Base-by-base conservation (phyloP, 2,113 vertebrate species). In the Oreocharis arfaki region DNA sequence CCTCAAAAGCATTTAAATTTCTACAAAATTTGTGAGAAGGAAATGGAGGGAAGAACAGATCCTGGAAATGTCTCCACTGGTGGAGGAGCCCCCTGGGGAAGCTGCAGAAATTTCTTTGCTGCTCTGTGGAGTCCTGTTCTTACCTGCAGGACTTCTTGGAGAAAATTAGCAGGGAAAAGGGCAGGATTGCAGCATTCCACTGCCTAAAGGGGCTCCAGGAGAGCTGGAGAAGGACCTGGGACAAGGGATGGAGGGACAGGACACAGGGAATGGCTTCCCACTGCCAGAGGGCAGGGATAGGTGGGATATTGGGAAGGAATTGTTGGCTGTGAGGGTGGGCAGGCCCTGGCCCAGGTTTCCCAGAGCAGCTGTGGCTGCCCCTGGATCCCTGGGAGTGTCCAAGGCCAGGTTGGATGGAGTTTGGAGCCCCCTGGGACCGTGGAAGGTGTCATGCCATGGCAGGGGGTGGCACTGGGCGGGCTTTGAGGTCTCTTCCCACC, bases 241-340 rank as follows among this genome's bases (percentile, higher is more conserved):
- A 55, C 24, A 49, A 12, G 30, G n/a, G 0, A 24, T 68, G 70
- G 41, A 61, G 41, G 26, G 41, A 42, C 56, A 56, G 63, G 41
- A 76, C n/a, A 18, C 26, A 27, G 47, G 21, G 63, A 69, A 42
- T 69, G 63, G 26, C 41, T 80, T 35, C 32, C 3, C 26, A 63
- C 5, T 23, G 55, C 1, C 17, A 55, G 5, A 61, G 55, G 9
- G 18, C 5, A 69, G 55, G 5, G 13, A 0, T 2, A 0, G 47
- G 3, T 61, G 63, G 47, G 41, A 55, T 23, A 7, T 3, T 68
- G 55, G 47, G 47, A 22, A 41, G 42, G 9, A 53, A 53, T 53
- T 67, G 0, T 3, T 41, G 1, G 0, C 33, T 75, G 23, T 0
- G 53, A 82, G 21, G 20, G 24, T 30, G 53, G 4, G 0, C 1